Evolutionary conservation across 53 echinoderm and acorn worm genomes (phyloP).

Genomic region (Arbacia lixula): DNA sequence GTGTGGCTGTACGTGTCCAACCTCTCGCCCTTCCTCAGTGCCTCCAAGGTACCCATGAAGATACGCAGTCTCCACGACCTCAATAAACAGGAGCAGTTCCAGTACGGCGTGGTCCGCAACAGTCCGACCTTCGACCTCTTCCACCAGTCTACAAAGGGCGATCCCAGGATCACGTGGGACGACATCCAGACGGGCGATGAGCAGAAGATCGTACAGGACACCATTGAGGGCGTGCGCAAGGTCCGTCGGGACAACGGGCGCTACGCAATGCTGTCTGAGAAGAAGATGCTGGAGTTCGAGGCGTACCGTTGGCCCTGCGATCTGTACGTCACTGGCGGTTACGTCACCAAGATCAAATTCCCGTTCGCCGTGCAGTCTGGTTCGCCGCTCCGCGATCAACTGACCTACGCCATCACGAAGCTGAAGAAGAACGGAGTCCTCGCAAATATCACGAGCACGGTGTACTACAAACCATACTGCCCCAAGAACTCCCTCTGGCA

Average conservation of each 20-base stretch:
- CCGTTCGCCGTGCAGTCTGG: constrained; percentile 86
- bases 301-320: constrained; percentile 82
- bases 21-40: constrained; percentile 65
- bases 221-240: constrained; percentile 84
- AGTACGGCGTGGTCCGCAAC: constrained; percentile 81
- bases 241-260: constrained; percentile 81
- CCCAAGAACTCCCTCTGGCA: constrained; percentile 68
- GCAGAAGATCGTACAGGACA: constrained; percentile 71
- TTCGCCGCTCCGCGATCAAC: constrained; percentile 91
- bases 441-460: constrained; percentile 43
- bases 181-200: constrained; percentile 71
- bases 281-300: constrained; percentile 76
- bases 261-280: constrained; percentile 86
- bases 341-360: constrained; percentile 80
- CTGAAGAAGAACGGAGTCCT: constrained; percentile 64
- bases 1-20: constrained; percentile 79
- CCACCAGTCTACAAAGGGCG: constrained; percentile 60
- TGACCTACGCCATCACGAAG: constrained; percentile 74
- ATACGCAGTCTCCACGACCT: constrained; percentile 68
- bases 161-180: constrained; percentile 62
- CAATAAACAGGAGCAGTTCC: constrained; percentile 74
- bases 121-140: constrained; percentile 84
- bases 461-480: constrained; percentile 74
- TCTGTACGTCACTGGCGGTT: constrained; percentile 71
- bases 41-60: constrained; percentile 59